phyloP scores from a whole-genome alignment of 2,113 vertebrate species.

The Clarias batrachus region DNA sequence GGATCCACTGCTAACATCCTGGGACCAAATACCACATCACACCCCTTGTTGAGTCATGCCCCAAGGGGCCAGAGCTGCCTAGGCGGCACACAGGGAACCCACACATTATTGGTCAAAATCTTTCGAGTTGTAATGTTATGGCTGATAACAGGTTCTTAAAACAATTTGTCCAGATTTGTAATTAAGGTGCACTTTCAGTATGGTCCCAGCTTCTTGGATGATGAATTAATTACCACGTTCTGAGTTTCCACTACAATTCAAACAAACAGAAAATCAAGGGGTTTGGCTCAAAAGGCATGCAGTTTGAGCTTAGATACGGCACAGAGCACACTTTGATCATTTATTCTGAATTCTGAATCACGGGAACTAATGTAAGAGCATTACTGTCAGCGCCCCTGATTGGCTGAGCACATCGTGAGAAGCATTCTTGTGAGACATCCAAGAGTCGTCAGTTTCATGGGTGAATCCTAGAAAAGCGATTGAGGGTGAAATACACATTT shows the following conservation, averaged over 20 bases:
- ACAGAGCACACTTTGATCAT: conserved; percentile 15
- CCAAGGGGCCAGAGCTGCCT: too few species aligned
- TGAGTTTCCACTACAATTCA: conserved; percentile 46
- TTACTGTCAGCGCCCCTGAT: conserved; percentile 25
- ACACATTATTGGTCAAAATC: too few species aligned
- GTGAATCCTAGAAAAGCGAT: conserved; percentile 8
- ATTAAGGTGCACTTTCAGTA: neutral
- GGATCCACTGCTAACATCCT: too few species aligned
- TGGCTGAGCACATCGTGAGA: neutral
- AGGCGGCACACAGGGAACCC: too few species aligned
- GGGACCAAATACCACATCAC: too few species aligned
- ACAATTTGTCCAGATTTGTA: neutral
- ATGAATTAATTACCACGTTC: neutral
- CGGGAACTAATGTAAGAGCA: conserved; percentile 4
- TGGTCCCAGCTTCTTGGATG: neutral
- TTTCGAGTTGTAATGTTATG: too few species aligned
- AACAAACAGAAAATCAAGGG: conserved; percentile 64
- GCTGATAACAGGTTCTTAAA: neutral
- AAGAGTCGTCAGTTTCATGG: neutral
- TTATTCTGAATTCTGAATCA: neutral
- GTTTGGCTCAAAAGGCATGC: neutral
- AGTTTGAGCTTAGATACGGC: neutral
- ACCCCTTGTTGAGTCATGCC: too few species aligned
- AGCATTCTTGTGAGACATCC: conserved; percentile 29
- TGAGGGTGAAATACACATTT: neutral